Conservation (phyloP, 2,797 vertebrate species). For the Sebastiscus tertius region DNA sequence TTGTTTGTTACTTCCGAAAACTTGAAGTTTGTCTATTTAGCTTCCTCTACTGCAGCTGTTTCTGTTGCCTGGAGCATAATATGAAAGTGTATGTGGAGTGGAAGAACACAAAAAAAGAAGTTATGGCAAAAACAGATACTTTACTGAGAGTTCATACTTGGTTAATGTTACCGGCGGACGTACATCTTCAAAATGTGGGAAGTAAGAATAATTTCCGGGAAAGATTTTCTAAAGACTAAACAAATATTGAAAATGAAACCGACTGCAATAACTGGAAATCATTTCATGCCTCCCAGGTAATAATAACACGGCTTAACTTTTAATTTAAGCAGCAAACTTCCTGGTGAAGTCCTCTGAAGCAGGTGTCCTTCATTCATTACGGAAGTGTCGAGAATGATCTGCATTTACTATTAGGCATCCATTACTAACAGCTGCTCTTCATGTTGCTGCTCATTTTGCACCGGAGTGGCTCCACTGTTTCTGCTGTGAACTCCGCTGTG, state of each 20-base stretch:
- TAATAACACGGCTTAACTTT: neutral
- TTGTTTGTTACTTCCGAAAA: conserved; percentile 15
- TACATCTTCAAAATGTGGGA: conserved; percentile 11
- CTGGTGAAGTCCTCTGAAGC: neutral
- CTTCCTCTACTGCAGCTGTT: neutral
- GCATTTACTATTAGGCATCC: neutral
- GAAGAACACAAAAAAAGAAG: neutral
- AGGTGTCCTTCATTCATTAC: neutral
- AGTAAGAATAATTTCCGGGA: neutral
- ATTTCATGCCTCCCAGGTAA: conserved; percentile 11
- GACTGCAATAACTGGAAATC: conserved; percentile 14
- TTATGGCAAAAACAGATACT: neutral
- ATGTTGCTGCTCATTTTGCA: conserved; percentile 20
- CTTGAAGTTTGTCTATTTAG: neutral
- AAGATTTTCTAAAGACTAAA: conserved; percentile 3
- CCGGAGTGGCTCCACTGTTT: conserved; percentile 17
- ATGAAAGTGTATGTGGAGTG: neutral
- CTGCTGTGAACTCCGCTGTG: conserved; percentile 22
- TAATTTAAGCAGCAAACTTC: neutral
- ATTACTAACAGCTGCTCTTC: conserved; percentile 31
- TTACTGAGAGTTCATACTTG: neutral
- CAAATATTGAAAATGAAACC: conserved; percentile 8
- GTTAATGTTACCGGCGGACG: neutral
- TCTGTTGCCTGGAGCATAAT: neutral
- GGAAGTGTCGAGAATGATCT: neutral